Conservation (phyloP, 1,140 invertebrate species). For the Atta cephalotes region DNA sequence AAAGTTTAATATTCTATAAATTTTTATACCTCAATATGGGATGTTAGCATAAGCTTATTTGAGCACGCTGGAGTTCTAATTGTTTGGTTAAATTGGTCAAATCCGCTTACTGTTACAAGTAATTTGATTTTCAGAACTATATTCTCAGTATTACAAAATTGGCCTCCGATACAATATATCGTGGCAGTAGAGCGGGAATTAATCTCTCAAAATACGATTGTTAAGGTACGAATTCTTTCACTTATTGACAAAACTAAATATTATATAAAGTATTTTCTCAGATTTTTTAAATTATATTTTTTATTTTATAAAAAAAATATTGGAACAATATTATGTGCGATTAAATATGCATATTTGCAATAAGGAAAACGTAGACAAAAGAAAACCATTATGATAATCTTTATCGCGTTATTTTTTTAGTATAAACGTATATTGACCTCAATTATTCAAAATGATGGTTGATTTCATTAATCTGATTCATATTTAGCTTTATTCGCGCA, state of each 20-base stretch:
- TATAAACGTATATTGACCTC: not conserved
- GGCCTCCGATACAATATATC: slow-evolving; percentile 83
- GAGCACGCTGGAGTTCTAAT: slow-evolving; percentile 22
- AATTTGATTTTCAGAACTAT: slow-evolving; percentile 71
- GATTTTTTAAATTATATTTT: not conserved
- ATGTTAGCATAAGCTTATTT: not conserved
- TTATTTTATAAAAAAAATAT: not conserved
- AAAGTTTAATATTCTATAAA: slow-evolving; percentile 17
- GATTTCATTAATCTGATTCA: slow-evolving; percentile 14
- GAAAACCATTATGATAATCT: not conserved
- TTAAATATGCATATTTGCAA: slow-evolving; percentile 16
- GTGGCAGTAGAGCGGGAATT: slow-evolving; percentile 86
- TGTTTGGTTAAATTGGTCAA: not conserved
- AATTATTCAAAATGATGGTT: slow-evolving; percentile 11
- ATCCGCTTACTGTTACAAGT: slow-evolving; percentile 33
- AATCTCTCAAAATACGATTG: slow-evolving; percentile 85
- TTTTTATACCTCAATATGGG: not conserved
- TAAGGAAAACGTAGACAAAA: not conserved
- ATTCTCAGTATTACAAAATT: slow-evolving; percentile 79
- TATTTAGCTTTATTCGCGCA: slow-evolving; percentile 30
- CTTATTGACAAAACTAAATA: not conserved
- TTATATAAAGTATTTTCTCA: not conserved
- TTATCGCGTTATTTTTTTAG: not conserved
- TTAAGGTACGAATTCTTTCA: slow-evolving; percentile 80
- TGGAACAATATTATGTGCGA: not conserved